Base-by-base conservation (phyloP, 2,888 invertebrate species). In the Coleophora deauratella region DNA sequence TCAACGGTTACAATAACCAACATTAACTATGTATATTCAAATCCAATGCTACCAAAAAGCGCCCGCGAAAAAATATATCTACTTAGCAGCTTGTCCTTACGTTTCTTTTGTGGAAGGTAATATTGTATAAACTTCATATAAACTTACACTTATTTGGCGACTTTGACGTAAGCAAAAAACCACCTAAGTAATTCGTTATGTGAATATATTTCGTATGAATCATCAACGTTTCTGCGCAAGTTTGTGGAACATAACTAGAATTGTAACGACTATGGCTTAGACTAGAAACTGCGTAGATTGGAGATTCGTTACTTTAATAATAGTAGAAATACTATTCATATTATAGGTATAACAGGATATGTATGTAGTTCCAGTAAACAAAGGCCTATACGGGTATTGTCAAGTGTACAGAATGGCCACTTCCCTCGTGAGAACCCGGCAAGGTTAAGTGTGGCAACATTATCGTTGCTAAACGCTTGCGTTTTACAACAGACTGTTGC, bases 401-500 rank as follows among this genome's bases (percentile, higher is more conserved):
- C 84, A 82, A 82, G 82, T n/a, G 82, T 82, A 66, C 72, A 78
- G 78, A 84, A 81, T 84, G 75, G 78, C 72, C 82, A 82, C 80
- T 82, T 82, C 84, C 84, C 81, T 75, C 85, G 85, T 85, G 85
- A 84, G 85, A 85, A 85, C 82, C 64, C 70, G 66, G 72, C 84
- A 85, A 86, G 85, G 85, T 84, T 84, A 78, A 76, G 69, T 86
- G 85, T 63, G 74, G 85, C 80, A 85, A 84, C 81, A 69, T 70
- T 73, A 78, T 80, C 78, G 81, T 85, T 86, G 84, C 86, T 85
- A 85, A 86, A 85, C 80, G 80, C 63, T 61, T 71, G 65, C 75
- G 70, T 80, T 85, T 84, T 85, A 79, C 85, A 84, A 85, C 76
- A 64, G 72, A 58, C 57, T 64, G 64, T 80, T 81, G 78, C 79